Conservation (phyloP, 2,888 invertebrate species). For the Alloscopus bannaensis region DNA sequence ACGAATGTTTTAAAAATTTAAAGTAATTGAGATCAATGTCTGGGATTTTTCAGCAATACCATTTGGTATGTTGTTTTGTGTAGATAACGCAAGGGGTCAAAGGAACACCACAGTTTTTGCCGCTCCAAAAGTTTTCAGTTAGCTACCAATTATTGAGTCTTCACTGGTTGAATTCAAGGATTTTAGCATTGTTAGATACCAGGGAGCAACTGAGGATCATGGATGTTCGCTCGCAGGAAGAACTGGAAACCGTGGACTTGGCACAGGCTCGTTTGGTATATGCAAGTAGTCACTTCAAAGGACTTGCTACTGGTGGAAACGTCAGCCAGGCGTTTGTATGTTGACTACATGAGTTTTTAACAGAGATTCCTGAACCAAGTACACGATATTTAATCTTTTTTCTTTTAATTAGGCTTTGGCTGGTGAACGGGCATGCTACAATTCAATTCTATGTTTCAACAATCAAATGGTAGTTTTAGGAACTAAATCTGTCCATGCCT, state of each 20-base stretch:
- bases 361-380: conserved; percentile 39
- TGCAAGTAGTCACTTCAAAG: conserved; percentile 91
- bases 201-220: conserved; percentile 90
- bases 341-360: neutral
- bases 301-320: conserved; percentile 95
- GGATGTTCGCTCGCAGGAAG: conserved; percentile 92
- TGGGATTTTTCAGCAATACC: neutral
- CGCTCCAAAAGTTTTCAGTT: conserved; percentile 83
- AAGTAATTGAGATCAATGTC: neutral
- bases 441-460: conserved; percentile 82
- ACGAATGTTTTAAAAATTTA: conserved; percentile 23
- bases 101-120: conserved; percentile 77
- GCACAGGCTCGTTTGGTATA: conserved; percentile 89
- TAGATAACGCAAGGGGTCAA: conserved; percentile 78
- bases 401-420: conserved; percentile 79
- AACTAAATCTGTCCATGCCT: conserved; percentile 80
- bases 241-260: conserved; percentile 88
- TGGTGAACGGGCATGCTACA: conserved; percentile 86
- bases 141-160: conserved; percentile 85
- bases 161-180: conserved; percentile 88
- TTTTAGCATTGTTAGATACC: conserved; percentile 89
- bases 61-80: neutral
- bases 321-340: conserved; percentile 86
- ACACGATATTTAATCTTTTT: conserved; percentile 9
- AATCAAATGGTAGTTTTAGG: conserved; percentile 84